Base-by-base conservation (phyloP, 2,888 invertebrate genomes). In the Rhyacophila evoluta region DNA sequence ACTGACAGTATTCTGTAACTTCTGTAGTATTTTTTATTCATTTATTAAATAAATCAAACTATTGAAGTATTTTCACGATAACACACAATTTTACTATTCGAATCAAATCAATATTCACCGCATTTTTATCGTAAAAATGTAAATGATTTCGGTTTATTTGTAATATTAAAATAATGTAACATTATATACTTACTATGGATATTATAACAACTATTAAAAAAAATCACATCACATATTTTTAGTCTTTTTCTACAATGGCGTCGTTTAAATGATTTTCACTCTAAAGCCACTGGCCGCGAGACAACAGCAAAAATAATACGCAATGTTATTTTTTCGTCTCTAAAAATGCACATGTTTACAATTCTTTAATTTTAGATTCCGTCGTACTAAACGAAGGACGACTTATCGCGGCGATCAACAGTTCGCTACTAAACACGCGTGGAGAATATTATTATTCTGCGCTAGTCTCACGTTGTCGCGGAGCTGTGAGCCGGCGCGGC, bases 381-480 rank as follows among this genome's bases (percentile, higher is more conserved):
- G 38, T 11, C 38, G 27, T 28, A 19, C 15, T 19, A n/a, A 73
- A 28, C 15, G 72, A 19, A 37, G 73, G 68, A 41, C 37, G 77
- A 73, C 77, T 73, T 67, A 37, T 19, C 77, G 39, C 36, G 36
- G 72, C 73, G 25, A 77, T 72, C 77, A 77, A 77, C 77, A 77
- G 77, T 69, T 77, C 15, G 73, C 73, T 39, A 77, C 77, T 77
- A 73, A 68, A 28, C 36, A 8, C 38, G 39, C 27, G 69, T 19
- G 55, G 55, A 55, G 19, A 39, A 25, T 12, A 36, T 55, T 12
- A 36, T 55, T 12, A 55, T 15, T 36, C 25, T 15, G 33, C 69
- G 29, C 27, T 28, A 69, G 28, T 29, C 27, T 11, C 29, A 15
- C 69, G 69, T 12, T 33, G 33, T 19, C 28, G 15, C 69, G 28